A percentile compares a stretch with the other conserved stretches of the same genome.
Evolutionary conservation across 2,888 invertebrate genomes (phyloP).

Genomic region (Herminia tarsipennalis): DNA sequence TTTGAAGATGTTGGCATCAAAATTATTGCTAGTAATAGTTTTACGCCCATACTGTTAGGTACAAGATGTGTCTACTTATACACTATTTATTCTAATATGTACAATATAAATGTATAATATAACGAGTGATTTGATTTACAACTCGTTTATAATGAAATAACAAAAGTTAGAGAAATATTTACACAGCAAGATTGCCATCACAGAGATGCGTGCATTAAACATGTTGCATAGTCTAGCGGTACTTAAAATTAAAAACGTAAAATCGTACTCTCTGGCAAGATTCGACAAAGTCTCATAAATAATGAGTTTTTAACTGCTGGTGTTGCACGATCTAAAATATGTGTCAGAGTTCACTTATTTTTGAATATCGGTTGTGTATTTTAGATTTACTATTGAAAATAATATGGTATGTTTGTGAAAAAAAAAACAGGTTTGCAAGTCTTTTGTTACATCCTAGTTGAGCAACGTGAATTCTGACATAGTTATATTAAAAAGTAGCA

Average conservation of each 20-base stretch:
- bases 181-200: constrained; percentile 82
- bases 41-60: constrained; percentile 75
- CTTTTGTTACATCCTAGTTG: constrained; percentile 13
- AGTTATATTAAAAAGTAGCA: not conserved
- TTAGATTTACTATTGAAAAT: not conserved
- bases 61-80: constrained; percentile 82
- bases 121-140: constrained; percentile 65
- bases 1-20: constrained; percentile 79
- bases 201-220: constrained; percentile 74
- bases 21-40: constrained; percentile 82
- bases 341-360: not conserved
- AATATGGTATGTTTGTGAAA: too few species aligned
- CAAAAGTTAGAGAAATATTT: constrained; percentile 80
- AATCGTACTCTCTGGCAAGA: constrained; percentile 69
- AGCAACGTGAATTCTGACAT: constrained; percentile 10
- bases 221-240: constrained; percentile 38
- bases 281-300: constrained; percentile 39
- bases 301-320: constrained; percentile 14
- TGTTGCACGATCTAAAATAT: constrained; percentile 10
- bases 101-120: constrained; percentile 75
- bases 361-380: too few species aligned
- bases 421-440: not conserved
- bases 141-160: constrained; percentile 77
- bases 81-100: constrained; percentile 78
- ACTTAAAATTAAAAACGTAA: constrained; percentile 41